Conservation (phyloP, 2,888 invertebrate species). For the Apodemia hepburni region DNA sequence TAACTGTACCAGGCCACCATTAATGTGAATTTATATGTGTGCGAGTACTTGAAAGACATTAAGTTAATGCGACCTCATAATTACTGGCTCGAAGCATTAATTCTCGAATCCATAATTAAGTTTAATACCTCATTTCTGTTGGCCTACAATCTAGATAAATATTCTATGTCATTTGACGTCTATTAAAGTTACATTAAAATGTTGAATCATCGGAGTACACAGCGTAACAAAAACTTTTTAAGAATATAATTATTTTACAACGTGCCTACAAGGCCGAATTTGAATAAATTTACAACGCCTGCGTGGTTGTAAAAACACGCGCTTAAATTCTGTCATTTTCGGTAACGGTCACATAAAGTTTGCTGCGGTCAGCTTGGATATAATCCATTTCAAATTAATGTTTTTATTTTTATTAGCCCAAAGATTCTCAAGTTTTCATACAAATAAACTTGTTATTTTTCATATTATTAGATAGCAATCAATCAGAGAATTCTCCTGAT, state of each 20-base stretch:
- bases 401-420: too few relatives aligned
- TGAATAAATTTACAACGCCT: slow-evolving; percentile 29
- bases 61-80: slow-evolving; percentile 78
- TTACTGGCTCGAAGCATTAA: slow-evolving; percentile 75
- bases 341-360: too few relatives aligned
- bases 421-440: too few relatives aligned
- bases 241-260: slow-evolving; percentile 28
- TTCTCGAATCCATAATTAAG: slow-evolving; percentile 78
- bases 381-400: too few relatives aligned
- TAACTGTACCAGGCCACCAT: slow-evolving; percentile 38
- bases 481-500: too few relatives aligned
- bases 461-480: too few relatives aligned
- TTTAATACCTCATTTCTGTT: slow-evolving; percentile 75
- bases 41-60: slow-evolving; percentile 67
- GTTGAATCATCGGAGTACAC: slow-evolving; percentile 49
- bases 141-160: slow-evolving; percentile 75
- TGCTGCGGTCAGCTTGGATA: too few relatives aligned
- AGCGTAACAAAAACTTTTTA: slow-evolving; percentile 33
- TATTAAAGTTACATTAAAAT: slow-evolving; percentile 66
- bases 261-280: slow-evolving; percentile 29
- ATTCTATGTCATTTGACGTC: slow-evolving; percentile 61
- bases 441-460: too few relatives aligned
- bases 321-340: background rate
- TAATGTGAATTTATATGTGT: slow-evolving; percentile 38
- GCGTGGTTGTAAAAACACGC: slow-evolving; percentile 26